These are phyloP conservation scores for Sebastes wilsoni DNA, from an alignment of 2,797 vertebrate genomes.

Conservation along the genomic window DNA sequence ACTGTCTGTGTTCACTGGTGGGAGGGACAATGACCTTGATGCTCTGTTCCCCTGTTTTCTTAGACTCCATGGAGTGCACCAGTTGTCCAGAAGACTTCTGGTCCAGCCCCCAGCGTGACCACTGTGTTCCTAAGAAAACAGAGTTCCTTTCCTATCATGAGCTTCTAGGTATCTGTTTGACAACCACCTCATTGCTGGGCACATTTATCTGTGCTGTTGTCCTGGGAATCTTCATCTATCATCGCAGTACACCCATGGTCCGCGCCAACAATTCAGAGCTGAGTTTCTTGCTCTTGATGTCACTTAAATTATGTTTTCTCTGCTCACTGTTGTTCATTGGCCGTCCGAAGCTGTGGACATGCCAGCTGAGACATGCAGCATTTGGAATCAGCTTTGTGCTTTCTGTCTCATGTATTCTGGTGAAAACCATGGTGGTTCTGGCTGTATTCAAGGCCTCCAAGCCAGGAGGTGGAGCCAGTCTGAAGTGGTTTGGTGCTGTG, in stretches of 20 bases:
- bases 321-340: constrained; percentile 72
- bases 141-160: constrained; percentile 77
- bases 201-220: constrained; percentile 58
- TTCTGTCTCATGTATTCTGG: constrained; percentile 53
- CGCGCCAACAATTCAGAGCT: constrained; percentile 77
- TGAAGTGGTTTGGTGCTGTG: constrained; percentile 72
- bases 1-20: neutral
- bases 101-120: too few relatives aligned
- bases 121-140: too few relatives aligned
- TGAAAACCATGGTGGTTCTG: constrained; percentile 72
- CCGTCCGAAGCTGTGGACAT: constrained; percentile 53
- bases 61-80: too few relatives aligned
- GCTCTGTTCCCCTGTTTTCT: neutral
- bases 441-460: constrained; percentile 67
- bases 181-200: constrained; percentile 60
- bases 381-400: constrained; percentile 44
- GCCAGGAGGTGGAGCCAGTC: constrained; percentile 46
- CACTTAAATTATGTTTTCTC: constrained; percentile 64
- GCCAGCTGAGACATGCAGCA: constrained; percentile 50
- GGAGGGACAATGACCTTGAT: neutral
- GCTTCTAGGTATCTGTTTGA: constrained; percentile 64
- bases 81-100: too few relatives aligned
- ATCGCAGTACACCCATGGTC: constrained; percentile 67
- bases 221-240: constrained; percentile 56
- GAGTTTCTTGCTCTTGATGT: constrained; percentile 57